Evolutionary conservation across 1,140 invertebrate genomes (phyloP).

Genomic region (Conopomorpha cramerella): DNA sequence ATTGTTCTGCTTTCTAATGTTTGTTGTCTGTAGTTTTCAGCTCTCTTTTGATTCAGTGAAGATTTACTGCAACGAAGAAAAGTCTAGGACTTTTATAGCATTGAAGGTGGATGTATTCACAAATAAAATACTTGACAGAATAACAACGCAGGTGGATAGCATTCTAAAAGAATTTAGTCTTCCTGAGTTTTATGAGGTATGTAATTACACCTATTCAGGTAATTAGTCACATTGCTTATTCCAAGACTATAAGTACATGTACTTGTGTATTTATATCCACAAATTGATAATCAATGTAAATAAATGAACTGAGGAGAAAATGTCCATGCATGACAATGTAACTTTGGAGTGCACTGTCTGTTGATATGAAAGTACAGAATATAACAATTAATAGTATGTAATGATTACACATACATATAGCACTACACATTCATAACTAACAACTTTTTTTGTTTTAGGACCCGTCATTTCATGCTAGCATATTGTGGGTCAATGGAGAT

Average conservation of each 20-base stretch:
- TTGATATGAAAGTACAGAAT: too few species aligned
- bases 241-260: too few species aligned
- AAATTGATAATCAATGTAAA: too few species aligned
- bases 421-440: too few species aligned
- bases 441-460: slow-evolving; percentile 62
- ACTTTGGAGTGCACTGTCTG: too few species aligned
- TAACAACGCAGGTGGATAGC: slow-evolving; percentile 63
- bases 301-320: too few species aligned
- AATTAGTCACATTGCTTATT: too few species aligned
- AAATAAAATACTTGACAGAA: slow-evolving; percentile 50
- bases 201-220: slow-evolving; percentile 17
- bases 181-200: slow-evolving; percentile 68
- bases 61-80: slow-evolving; percentile 75
- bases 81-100: slow-evolving; percentile 75
- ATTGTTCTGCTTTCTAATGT: too few species aligned
- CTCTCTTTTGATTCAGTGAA: slow-evolving; percentile 63
- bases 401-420: too few species aligned
- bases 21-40: slow-evolving; percentile 60
- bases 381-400: too few species aligned
- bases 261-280: not conserved
- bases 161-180: slow-evolving; percentile 70
- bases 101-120: slow-evolving; percentile 60
- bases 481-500: slow-evolving; percentile 69
- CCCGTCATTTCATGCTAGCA: slow-evolving; percentile 72
- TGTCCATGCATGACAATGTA: too few species aligned